Evolutionary conservation across 2,113 vertebrate species (phyloP).

Genomic region (Trichechus manatus): DNA sequence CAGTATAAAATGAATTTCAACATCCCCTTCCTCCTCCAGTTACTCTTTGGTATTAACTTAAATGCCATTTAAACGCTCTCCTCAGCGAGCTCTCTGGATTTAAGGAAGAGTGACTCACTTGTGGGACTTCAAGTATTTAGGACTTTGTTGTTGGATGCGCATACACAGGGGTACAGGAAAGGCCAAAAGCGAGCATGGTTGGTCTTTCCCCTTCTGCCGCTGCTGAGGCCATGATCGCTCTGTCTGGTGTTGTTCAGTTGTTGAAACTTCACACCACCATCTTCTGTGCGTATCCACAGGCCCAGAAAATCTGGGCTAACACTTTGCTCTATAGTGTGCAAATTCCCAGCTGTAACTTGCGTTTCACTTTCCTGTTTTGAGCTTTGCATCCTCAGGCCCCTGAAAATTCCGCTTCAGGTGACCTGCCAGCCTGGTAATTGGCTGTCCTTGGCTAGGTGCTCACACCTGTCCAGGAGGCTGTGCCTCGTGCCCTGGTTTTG

Average conservation of each 20-base stretch:
- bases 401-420: neutral
- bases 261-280: neutral
- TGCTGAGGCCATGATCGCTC: neutral
- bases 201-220: neutral
- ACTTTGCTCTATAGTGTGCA: accelerated
- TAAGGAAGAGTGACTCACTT: neutral
- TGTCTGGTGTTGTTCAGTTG: neutral
- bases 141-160: neutral
- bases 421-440: neutral
- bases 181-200: neutral
- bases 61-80: neutral
- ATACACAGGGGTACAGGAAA: neutral
- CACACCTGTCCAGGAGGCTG: neutral
- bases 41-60: neutral
- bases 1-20: neutral
- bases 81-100: neutral
- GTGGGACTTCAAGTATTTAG: neutral
- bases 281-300: neutral
- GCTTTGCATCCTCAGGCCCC: neutral
- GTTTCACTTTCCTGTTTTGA: neutral
- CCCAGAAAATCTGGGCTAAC: neutral
- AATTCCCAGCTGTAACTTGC: neutral
- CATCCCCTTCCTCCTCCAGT: neutral
- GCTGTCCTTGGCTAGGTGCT: neutral
- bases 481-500: neutral